Evolutionary conservation across 2,888 invertebrate species (phyloP).

Genomic region (Silvanus unidentatus): DNA sequence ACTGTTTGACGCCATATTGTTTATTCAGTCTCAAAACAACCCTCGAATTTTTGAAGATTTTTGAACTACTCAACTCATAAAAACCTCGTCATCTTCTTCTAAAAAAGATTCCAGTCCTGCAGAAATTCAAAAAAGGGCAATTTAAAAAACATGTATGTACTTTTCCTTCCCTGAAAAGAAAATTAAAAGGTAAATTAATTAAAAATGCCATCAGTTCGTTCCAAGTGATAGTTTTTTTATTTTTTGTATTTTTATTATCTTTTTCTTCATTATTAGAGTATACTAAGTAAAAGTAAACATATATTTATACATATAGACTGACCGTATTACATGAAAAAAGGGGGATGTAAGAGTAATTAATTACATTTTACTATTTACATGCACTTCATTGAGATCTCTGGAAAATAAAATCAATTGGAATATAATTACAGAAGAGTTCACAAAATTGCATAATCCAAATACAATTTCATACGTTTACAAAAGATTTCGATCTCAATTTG

Average conservation of each 20-base stretch:
- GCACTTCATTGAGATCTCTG: slow-evolving; percentile 37
- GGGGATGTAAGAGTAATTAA: slow-evolving; percentile 20
- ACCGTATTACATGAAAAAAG: slow-evolving; percentile 40
- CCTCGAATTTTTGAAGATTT: too few relatives aligned
- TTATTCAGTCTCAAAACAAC: slow-evolving; percentile 15
- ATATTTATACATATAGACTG: slow-evolving; percentile 31
- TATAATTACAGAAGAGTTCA: slow-evolving; percentile 37
- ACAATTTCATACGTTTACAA: too few relatives aligned
- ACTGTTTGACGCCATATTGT: slow-evolving; percentile 35
- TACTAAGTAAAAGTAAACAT: slow-evolving; percentile 40
- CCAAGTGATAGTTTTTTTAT: too few relatives aligned
- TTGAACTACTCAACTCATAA: too few relatives aligned
- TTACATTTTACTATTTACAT: slow-evolving; percentile 35
- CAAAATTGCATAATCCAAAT: too few relatives aligned
- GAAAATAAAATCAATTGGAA: slow-evolving; percentile 33
- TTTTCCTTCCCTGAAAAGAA: too few relatives aligned
- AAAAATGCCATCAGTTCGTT: too few relatives aligned
- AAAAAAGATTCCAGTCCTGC: too few relatives aligned
- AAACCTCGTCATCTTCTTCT: too few relatives aligned
- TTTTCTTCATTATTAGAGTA: slow-evolving; percentile 43
- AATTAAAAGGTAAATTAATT: too few relatives aligned
- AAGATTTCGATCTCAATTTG: slow-evolving; percentile 19
- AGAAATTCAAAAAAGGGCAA: too few relatives aligned
- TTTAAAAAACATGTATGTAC: too few relatives aligned
- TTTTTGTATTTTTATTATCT: slow-evolving; percentile 11